Evolutionary conservation across 1,140 invertebrate genomes (phyloP), one percentile per base, ranked within the genome.

Genomic region (Portunus trituberculatus): DNA sequence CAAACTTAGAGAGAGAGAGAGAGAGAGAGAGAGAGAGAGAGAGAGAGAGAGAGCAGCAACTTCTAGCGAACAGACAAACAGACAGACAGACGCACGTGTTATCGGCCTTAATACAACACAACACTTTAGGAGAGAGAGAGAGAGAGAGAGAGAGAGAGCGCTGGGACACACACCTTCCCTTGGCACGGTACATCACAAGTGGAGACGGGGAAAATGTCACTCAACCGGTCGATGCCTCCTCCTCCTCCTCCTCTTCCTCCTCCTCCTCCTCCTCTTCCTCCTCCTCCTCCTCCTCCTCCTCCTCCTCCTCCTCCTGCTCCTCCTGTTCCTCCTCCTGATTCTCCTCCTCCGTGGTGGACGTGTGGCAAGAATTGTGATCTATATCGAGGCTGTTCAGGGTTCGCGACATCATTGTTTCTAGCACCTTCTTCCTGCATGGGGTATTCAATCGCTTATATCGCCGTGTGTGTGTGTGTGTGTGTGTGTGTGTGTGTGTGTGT

Each of bases 401-500:
- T 20, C 67, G 20, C 67, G 20, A 76, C 67, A 76, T 76, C 67
- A 76, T 76, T 76, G 67, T 76, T 76, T 20, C 67, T 76, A n/a
- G n/a, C 67, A n/a, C n/a, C 67, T 76, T 1, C 67, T n/a, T 76
- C 67, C 67, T 20, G 12, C n/a, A 76, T n/a, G n/a, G 67, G 12
- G 67, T 76, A 76, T 76, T 76, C 20, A 76, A 76, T 76, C 20
- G 67, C 20, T n/a, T n/a, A 0, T 76, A 20, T 76, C 10, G 6
- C 10, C n/a, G 67, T 76, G 67, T 76, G 67, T 76, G 67, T 76
- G 67, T 76, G 67, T 76, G 67, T 76, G 67, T 59, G 67, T 76
- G 67, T 76, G 67, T 76, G 67, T 76, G 67, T 76, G 67, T 76
- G 67, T 76, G 67, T 76, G 67, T 76, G 67, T 76, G 67, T 76